These are phyloP conservation scores for Unio delphinus DNA, from an alignment of 2,888 invertebrate species.

Conservation along the genomic window DNA sequence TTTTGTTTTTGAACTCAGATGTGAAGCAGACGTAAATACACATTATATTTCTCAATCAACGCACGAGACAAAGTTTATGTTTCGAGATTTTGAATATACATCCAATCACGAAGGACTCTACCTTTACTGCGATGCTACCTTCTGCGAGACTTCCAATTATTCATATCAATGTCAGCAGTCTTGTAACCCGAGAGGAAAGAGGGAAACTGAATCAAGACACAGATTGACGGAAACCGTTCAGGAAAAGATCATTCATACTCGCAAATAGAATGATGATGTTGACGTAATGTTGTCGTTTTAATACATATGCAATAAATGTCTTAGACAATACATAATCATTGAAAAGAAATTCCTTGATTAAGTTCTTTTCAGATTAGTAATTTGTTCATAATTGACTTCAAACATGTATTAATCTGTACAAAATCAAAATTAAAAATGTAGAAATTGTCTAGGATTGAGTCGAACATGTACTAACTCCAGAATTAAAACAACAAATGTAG, in stretches of 20 bases:
- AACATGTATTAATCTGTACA: too few relatives aligned
- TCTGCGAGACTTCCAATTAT: constrained; percentile 33
- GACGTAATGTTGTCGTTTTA: too few relatives aligned
- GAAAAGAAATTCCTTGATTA: too few relatives aligned
- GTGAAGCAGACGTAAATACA: constrained; percentile 31
- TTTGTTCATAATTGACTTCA: too few relatives aligned
- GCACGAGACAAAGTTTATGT: constrained; percentile 39
- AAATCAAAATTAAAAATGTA: too few relatives aligned
- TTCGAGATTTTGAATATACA: constrained; percentile 41
- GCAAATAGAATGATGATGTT: neutral
- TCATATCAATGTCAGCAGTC: constrained; percentile 28
- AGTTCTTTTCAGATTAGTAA: too few relatives aligned
- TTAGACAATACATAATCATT: too few relatives aligned
- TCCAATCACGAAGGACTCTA: constrained; percentile 27
- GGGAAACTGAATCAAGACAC: neutral
- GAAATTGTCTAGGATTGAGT: too few relatives aligned
- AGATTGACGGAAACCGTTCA: neutral
- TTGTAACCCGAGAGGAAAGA: constrained; percentile 21
- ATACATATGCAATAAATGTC: too few relatives aligned
- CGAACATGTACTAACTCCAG: too few relatives aligned
- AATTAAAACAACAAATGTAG: too few relatives aligned
- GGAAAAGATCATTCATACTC: neutral
- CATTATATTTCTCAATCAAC: constrained; percentile 29
- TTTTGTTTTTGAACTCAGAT: constrained; percentile 12
- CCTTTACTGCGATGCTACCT: constrained; percentile 35